These are phyloP conservation scores for Gymnothorax javanicus DNA, from an alignment of 2,797 vertebrate species.

Conservation along the genomic window DNA sequence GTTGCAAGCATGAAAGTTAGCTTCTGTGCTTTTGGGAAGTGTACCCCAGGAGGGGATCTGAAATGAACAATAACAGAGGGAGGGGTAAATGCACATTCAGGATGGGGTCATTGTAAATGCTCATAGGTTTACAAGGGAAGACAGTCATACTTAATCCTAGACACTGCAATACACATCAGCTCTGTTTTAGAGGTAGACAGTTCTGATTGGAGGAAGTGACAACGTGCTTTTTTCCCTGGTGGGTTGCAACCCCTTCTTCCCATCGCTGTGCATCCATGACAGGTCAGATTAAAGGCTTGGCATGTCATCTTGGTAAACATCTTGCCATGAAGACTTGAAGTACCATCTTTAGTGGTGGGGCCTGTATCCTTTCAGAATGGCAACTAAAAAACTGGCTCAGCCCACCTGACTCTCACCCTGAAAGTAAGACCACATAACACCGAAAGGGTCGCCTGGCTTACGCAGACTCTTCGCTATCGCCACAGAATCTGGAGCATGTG, in stretches of 20 bases:
- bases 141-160: not conserved
- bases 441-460: too few species aligned
- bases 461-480: too few species aligned
- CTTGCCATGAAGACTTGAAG: not conserved
- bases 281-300: not conserved
- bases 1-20: too few species aligned
- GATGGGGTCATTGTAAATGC: too few species aligned
- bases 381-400: not conserved
- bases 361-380: not conserved
- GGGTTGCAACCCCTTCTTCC: not conserved
- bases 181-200: not conserved
- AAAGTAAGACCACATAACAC: too few species aligned
- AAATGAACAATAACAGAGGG: too few species aligned
- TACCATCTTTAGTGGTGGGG: not conserved
- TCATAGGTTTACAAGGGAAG: not conserved
- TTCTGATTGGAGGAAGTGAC: not conserved
- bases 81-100: too few species aligned
- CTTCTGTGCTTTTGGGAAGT: too few species aligned
- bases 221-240: not conserved
- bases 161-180: not conserved
- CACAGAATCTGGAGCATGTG: too few species aligned
- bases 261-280: not conserved
- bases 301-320: not conserved
- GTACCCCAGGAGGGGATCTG: too few species aligned
- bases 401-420: not conserved